Conservation (phyloP, 2,888 invertebrate species). For the Poecilobothrus nobilitatus region DNA sequence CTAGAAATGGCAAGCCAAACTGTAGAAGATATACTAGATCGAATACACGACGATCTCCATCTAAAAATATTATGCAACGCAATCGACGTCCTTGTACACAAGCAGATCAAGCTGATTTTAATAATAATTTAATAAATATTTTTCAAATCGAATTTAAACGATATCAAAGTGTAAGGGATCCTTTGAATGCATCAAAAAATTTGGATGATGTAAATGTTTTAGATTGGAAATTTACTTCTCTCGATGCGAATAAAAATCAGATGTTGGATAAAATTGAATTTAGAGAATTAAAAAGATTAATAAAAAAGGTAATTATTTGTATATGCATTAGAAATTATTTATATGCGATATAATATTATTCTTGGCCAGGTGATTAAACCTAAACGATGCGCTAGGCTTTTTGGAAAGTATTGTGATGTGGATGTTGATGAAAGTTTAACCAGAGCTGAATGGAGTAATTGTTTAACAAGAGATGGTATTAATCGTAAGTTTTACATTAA, state of each 20-base stretch:
- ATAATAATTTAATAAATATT: slow-evolving; percentile 72
- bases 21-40: slow-evolving; percentile 55
- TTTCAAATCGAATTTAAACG: slow-evolving; percentile 71
- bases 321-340: neutral
- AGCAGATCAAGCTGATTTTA: slow-evolving; percentile 69
- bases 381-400: slow-evolving; percentile 78
- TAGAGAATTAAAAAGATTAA: slow-evolving; percentile 67
- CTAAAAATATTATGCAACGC: slow-evolving; percentile 35
- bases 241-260: slow-evolving; percentile 74
- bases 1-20: slow-evolving; percentile 59
- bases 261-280: slow-evolving; percentile 74
- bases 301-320: slow-evolving; percentile 57
- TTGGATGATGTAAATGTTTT: slow-evolving; percentile 52
- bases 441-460: slow-evolving; percentile 75
- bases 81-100: slow-evolving; percentile 56
- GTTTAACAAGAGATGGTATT: slow-evolving; percentile 70
- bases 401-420: slow-evolving; percentile 79
- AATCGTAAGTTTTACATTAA: slow-evolving; percentile 58
- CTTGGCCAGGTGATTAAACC: slow-evolving; percentile 67
- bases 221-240: slow-evolving; percentile 81
- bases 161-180: slow-evolving; percentile 30
- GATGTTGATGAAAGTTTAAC: slow-evolving; percentile 72
- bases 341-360: slow-evolving; percentile 15
- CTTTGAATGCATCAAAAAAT: slow-evolving; percentile 21
- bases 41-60: slow-evolving; percentile 53